Evolutionary conservation across 2,113 vertebrate species (phyloP).

Genomic region (Thermophis baileyi): DNA sequence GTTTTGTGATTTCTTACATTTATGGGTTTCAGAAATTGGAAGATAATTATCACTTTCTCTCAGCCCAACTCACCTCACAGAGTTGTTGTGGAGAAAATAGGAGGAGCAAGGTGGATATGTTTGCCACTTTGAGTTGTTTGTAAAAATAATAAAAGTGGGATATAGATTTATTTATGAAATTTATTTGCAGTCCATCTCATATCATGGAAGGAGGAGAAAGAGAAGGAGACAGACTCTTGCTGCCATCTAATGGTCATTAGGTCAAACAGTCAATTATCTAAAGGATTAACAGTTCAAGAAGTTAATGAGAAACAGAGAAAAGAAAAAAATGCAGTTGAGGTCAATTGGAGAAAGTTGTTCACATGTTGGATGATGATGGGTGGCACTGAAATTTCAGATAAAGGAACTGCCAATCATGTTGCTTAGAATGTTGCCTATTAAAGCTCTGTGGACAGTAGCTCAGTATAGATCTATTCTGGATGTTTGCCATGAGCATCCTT

Average conservation of each 20-base stretch:
- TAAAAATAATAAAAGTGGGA: background rate
- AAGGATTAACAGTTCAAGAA: background rate
- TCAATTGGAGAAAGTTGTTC: background rate
- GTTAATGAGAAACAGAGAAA: background rate
- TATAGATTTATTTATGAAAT: background rate
- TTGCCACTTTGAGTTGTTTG: background rate
- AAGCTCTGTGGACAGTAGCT: background rate
- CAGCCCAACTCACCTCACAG: no score
- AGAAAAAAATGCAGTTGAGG: background rate
- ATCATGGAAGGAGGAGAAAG: background rate
- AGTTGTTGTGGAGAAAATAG: no score
- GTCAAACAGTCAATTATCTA: background rate
- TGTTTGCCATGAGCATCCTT: background rate
- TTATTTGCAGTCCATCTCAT: background rate
- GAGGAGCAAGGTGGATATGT: background rate
- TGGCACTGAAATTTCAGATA: background rate
- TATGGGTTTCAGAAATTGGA: no score
- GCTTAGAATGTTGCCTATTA: background rate
- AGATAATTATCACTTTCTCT: no score
- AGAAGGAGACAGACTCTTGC: background rate
- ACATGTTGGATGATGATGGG: background rate
- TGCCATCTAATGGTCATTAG: background rate
- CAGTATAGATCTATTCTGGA: background rate
- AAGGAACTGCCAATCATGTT: background rate
- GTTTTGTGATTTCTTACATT: no score